Conservation (phyloP, 2,797 vertebrate genomes). For the Halcyon chelicuti region DNA sequence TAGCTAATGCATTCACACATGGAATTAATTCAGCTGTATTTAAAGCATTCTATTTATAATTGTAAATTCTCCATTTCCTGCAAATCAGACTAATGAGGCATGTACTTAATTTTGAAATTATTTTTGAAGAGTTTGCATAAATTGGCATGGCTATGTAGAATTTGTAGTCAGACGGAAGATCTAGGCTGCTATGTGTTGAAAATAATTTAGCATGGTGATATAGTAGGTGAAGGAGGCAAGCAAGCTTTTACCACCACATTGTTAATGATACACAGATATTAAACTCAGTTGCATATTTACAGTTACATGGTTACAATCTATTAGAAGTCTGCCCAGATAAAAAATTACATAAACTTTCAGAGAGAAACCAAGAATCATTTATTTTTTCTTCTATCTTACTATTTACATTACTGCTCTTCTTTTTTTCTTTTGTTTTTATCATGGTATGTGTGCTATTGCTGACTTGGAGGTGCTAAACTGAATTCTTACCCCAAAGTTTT, state of each 20-base stretch:
- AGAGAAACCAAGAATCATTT: accelerated
- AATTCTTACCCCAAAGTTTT: neutral
- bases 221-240: neutral
- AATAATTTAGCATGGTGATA: neutral
- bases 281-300: neutral
- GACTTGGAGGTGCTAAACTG: neutral
- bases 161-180: neutral
- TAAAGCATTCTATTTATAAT: constrained; percentile 42
- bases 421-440: neutral
- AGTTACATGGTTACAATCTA: neutral
- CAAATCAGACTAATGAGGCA: constrained; percentile 31
- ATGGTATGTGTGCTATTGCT: neutral
- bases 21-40: constrained; percentile 37
- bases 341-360: neutral
- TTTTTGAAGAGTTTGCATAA: neutral
- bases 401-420: neutral
- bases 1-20: constrained; percentile 5
- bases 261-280: neutral
- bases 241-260: neutral
- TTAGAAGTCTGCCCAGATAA: neutral
- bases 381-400: neutral
- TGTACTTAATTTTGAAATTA: neutral
- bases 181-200: neutral
- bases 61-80: constrained; percentile 39
- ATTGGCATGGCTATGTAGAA: neutral